These are phyloP conservation scores for Chromobotia macracanthus DNA, from an alignment of 2,797 vertebrate genomes.

Conservation along the genomic window DNA sequence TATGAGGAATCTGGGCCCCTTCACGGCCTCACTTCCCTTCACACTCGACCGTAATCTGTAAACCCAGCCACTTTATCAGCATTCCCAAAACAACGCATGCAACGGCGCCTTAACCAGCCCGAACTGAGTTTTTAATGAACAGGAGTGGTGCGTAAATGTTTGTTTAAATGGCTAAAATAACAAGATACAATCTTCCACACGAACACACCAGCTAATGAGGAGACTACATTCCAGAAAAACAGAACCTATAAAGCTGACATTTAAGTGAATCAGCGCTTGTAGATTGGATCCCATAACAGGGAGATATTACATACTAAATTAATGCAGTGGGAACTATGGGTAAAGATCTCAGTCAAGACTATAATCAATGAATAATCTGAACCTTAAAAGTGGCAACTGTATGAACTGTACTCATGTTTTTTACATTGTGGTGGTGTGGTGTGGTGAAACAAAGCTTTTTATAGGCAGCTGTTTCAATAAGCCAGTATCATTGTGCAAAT, in stretches of 20 bases:
- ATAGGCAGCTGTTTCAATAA: not conserved
- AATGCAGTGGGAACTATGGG: not conserved
- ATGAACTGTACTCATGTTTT: not conserved
- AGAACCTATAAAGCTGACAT: constrained; percentile 18
- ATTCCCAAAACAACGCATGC: constrained; percentile 39
- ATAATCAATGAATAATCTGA: not conserved
- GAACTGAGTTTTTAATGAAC: constrained; percentile 26
- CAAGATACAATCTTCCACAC: constrained; percentile 34
- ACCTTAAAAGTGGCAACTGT: not conserved
- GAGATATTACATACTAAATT: not conserved
- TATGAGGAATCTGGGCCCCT: constrained; percentile 55
- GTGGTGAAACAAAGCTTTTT: not conserved
- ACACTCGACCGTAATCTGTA: constrained; percentile 30
- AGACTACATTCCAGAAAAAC: not conserved
- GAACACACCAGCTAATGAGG: not conserved
- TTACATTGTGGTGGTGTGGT: not conserved
- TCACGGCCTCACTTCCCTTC: constrained; percentile 36
- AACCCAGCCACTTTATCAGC: constrained; percentile 48
- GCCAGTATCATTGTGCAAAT: not conserved
- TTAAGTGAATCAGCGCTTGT: constrained; percentile 29
- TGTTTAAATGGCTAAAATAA: constrained; percentile 15
- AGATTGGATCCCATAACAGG: constrained; percentile 15
- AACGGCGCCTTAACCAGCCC: constrained; percentile 30
- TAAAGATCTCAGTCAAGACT: not conserved
- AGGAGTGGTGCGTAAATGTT: constrained; percentile 30